phyloP scores from a whole-genome alignment of 2,888 invertebrate genomes.

The Amaurobius ferox region DNA sequence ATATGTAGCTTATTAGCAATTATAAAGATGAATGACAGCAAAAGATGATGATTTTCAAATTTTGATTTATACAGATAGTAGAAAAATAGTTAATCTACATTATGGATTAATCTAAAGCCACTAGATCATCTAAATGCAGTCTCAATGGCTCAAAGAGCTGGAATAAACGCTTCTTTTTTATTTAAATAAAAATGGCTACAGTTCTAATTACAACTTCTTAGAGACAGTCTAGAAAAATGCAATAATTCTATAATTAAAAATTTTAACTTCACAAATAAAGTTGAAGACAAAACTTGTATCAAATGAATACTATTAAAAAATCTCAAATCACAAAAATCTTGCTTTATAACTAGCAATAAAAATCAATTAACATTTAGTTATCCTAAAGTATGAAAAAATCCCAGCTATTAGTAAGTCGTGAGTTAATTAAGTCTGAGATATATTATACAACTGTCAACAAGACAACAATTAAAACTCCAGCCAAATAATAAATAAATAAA shows the following conservation, averaged over 20 bases:
- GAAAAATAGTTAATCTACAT: constrained; percentile 8
- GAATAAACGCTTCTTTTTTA: background rate
- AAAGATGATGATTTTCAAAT: background rate
- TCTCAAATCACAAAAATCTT: too few relatives aligned
- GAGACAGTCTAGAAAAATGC: background rate
- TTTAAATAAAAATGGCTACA: background rate
- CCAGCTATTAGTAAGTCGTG: too few relatives aligned
- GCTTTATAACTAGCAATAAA: too few relatives aligned
- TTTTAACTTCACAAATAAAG: too few relatives aligned
- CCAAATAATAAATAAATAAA: background rate
- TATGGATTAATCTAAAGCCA: constrained; percentile 2
- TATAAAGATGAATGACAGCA: background rate
- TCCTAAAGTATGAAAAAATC: too few relatives aligned
- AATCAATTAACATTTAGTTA: too few relatives aligned
- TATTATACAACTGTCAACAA: background rate
- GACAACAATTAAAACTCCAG: background rate
- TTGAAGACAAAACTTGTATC: too few relatives aligned
- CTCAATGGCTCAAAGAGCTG: background rate
- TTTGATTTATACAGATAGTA: constrained; percentile 1
- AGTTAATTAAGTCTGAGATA: too few relatives aligned
- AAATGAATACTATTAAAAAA: too few relatives aligned
- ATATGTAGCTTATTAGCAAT: background rate
- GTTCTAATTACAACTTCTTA: background rate
- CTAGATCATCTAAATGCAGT: background rate
- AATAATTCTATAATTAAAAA: too few relatives aligned